Percentiles rank a stretch among this genome's conserved stretches.
Conservation (phyloP, 2,113 vertebrate genomes). For the Ictalurus furcatus region DNA sequence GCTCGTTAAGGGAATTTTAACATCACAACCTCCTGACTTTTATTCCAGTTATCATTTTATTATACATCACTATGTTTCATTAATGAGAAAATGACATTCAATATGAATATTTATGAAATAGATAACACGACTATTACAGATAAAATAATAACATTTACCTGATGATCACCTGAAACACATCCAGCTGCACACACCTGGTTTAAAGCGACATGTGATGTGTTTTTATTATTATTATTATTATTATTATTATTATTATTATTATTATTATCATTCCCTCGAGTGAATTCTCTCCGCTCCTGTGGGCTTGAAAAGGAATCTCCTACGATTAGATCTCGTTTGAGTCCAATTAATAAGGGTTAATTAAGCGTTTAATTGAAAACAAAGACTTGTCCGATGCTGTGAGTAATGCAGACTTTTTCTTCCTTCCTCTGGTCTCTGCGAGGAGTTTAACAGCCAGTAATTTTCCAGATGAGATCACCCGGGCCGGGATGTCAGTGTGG, state of each 20-base stretch:
- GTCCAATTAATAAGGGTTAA: conserved; percentile 50
- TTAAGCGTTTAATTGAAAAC: conserved; percentile 51
- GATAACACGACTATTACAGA: not conserved
- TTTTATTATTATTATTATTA: not conserved
- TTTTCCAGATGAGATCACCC: not conserved
- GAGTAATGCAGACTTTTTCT: conserved; percentile 9
- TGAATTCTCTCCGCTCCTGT: not conserved
- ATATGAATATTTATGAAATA: not conserved
- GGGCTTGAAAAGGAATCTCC: conserved; percentile 16
- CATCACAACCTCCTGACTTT: not conserved
- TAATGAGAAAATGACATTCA: not conserved
- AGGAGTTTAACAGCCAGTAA: not conserved
- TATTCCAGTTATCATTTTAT: not conserved
- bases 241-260: not conserved
- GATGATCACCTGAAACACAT: not conserved
- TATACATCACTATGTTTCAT: not conserved
- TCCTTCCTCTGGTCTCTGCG: not conserved
- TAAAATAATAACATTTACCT: not conserved
- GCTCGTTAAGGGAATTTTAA: not conserved
- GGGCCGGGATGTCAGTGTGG: not conserved
- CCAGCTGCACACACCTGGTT: too few species aligned
- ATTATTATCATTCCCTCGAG: not conserved
- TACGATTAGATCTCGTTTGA: conserved; percentile 33
- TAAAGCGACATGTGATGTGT: not conserved
- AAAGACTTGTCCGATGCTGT: conserved; percentile 29